phyloP scores from a whole-genome alignment of 2,888 invertebrate genomes.

The Caenorhabditis japonica region DNA sequence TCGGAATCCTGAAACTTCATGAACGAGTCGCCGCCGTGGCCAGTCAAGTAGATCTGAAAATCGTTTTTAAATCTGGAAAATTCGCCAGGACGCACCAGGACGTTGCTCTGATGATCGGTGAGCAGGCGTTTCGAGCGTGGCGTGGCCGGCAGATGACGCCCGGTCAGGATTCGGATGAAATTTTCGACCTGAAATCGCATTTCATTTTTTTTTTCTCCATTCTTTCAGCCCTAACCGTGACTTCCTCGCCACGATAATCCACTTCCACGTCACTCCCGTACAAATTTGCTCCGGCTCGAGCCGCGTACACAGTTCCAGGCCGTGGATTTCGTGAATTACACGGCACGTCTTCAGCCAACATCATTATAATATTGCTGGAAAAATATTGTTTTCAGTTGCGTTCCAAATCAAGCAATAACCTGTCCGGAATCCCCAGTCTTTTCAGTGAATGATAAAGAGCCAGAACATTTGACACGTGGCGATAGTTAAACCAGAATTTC shows the following conservation, averaged over 20 bases:
- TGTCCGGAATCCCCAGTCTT: constrained; percentile 96
- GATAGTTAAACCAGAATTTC: constrained; percentile 97
- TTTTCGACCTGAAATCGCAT: constrained; percentile 84
- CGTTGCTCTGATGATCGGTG: constrained; percentile 96
- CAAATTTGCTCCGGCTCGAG: constrained; percentile 96
- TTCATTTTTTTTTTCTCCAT: constrained; percentile 3
- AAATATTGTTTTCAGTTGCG: background rate
- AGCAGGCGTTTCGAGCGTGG: constrained; percentile 94
- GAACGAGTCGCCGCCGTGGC: constrained; percentile 98
- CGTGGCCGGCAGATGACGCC: constrained; percentile 90
- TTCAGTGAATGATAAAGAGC: constrained; percentile 98
- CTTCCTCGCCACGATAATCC: constrained; percentile 81
- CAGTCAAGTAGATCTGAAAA: constrained; percentile 76
- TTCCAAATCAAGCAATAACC: constrained; percentile 78
- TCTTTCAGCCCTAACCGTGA: constrained; percentile 81
- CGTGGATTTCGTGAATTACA: constrained; percentile 97
- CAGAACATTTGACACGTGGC: constrained; percentile 97
- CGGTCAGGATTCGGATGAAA: constrained; percentile 94
- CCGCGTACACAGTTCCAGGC: constrained; percentile 95
- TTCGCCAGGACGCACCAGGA: constrained; percentile 80
- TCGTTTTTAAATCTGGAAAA: background rate
- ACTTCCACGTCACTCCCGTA: constrained; percentile 99
- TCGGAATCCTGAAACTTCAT: constrained; percentile 99
- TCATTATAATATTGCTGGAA: constrained; percentile 90
- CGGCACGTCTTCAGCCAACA: constrained; percentile 99